Conservation (phyloP, 1,140 invertebrate genomes). For the Subanguina moxae region DNA sequence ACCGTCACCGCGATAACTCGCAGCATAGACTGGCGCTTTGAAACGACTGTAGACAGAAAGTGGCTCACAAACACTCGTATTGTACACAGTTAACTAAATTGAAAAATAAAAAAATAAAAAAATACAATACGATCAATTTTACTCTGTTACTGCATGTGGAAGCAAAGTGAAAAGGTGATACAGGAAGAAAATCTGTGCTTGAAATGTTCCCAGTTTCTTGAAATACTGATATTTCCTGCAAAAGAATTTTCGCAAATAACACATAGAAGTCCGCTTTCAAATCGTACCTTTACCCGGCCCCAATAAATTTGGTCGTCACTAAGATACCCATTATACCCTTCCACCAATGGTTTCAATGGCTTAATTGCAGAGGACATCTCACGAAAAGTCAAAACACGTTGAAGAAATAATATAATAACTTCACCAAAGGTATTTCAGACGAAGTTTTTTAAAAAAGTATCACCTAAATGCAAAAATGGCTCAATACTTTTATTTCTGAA, state of each 20-base stretch:
- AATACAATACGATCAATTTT: constrained; percentile 3
- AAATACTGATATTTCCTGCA: constrained; percentile 55
- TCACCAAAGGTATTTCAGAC: too few species aligned
- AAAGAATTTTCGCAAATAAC: not conserved
- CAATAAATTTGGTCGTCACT: constrained; percentile 50
- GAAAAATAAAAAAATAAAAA: not conserved
- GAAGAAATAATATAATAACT: not conserved
- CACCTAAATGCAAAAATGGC: not conserved
- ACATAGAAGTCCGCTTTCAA: not conserved
- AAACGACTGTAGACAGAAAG: constrained; percentile 34
- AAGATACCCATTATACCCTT: constrained; percentile 19
- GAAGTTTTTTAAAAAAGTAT: too few species aligned
- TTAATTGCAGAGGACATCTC: constrained; percentile 41
- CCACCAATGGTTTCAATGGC: constrained; percentile 30
- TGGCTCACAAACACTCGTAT: constrained; percentile 44
- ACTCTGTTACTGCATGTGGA: constrained; percentile 39
- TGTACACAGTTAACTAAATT: constrained; percentile 34
- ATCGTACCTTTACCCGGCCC: constrained; percentile 48
- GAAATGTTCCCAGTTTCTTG: constrained; percentile 49
- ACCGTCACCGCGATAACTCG: constrained; percentile 49
- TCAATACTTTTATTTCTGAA: constrained; percentile 38
- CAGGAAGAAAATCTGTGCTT: constrained; percentile 45
- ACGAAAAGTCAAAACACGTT: not conserved
- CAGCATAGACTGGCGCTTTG: constrained; percentile 38
- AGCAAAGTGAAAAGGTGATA: constrained; percentile 43